These are phyloP conservation scores for Hypolimnas misippus DNA, from an alignment of 2,888 invertebrate species.

Conservation along the genomic window DNA sequence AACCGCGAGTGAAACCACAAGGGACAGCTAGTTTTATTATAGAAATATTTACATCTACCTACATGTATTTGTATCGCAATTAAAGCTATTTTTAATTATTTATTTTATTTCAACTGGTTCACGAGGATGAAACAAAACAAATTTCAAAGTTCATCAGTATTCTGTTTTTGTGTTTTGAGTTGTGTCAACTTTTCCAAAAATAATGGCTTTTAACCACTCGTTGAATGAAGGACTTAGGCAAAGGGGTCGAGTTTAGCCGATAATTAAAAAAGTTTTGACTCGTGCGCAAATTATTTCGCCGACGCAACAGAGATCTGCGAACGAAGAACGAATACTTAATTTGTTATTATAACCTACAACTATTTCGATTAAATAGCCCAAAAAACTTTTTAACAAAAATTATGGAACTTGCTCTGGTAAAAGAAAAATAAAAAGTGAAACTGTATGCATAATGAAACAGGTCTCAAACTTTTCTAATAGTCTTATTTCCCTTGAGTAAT, in stretches of 20 bases:
- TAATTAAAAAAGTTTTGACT: constrained; percentile 40
- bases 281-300: constrained; percentile 19
- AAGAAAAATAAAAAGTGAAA: neutral
- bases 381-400: neutral
- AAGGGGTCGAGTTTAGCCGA: constrained; percentile 18
- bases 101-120: neutral
- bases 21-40: no score
- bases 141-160: constrained; percentile 28
- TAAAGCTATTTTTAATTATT: constrained; percentile 5
- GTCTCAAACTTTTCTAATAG: neutral
- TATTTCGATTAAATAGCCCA: neutral
- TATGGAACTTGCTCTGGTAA: neutral
- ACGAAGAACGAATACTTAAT: neutral
- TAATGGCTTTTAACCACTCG: constrained; percentile 22
- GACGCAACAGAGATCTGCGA: neutral
- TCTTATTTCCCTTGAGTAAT: neutral
- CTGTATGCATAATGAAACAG: constrained; percentile 5
- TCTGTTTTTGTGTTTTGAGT: constrained; percentile 23
- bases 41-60: no score
- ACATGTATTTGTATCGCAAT: neutral
- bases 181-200: constrained; percentile 31
- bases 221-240: constrained; percentile 24
- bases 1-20: no score
- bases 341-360: constrained; percentile 1
- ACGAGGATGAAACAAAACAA: constrained; percentile 16